These are phyloP conservation scores for Calameuta pallipes DNA, from an alignment of 2,888 invertebrate species.

Conservation along the genomic window DNA sequence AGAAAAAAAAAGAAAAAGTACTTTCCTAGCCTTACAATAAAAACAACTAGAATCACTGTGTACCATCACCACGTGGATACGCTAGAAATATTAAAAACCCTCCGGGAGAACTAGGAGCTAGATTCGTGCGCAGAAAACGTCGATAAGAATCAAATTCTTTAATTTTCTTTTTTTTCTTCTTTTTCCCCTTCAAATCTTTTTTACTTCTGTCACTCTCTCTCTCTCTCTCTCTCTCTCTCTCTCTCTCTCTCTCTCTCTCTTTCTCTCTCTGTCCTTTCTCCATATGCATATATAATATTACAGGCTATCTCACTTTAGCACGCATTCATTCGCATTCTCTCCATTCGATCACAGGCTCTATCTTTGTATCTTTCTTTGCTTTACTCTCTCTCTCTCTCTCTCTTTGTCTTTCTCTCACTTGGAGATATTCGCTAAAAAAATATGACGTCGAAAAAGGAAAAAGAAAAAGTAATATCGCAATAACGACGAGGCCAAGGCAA, in stretches of 20 bases:
- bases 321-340: neutral
- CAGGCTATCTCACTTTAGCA: neutral
- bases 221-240: slow-evolving; percentile 9
- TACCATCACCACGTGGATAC: slow-evolving; percentile 58
- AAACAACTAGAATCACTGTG: slow-evolving; percentile 57
- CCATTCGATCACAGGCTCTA: neutral
- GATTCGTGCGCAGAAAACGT: slow-evolving; percentile 54
- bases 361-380: neutral
- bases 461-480: neutral
- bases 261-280: neutral
- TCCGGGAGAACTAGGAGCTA: slow-evolving; percentile 37
- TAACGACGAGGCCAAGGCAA: neutral
- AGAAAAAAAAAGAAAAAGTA: slow-evolving; percentile 19
- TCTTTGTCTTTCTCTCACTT: slow-evolving; percentile 23
- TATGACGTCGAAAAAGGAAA: neutral
- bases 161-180: neutral
- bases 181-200: slow-evolving; percentile 2
- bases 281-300: neutral
- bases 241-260: neutral
- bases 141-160: slow-evolving; percentile 22
- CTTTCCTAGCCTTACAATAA: slow-evolving; percentile 45
- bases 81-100: slow-evolving; percentile 50
- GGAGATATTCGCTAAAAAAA: neutral
- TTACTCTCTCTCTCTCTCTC: slow-evolving; percentile 20
- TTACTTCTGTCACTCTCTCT: neutral